Percentiles rank a stretch among this genome's conserved stretches.
Evolutionary conservation across 1,140 invertebrate species (phyloP).

Genomic region (Hesperophylax magnus): DNA sequence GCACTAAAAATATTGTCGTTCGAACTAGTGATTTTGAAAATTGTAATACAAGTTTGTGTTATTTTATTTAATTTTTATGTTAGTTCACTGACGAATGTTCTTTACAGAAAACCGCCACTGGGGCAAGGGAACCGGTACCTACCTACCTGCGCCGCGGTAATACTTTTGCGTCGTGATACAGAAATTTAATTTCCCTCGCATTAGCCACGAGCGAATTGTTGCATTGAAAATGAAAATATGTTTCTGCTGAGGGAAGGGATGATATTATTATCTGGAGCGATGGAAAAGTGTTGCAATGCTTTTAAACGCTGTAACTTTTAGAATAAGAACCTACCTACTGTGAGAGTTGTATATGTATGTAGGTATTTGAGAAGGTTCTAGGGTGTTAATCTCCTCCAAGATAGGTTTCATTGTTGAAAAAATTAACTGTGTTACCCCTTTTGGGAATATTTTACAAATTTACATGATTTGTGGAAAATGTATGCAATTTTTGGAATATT

Average conservation of each 20-base stretch:
- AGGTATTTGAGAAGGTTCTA: too few relatives aligned
- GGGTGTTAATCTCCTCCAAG: not conserved
- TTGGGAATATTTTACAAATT: not conserved
- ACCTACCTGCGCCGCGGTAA: conserved; percentile 2
- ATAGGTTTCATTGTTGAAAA: not conserved
- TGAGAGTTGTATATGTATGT: too few relatives aligned
- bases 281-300: conserved; percentile 5
- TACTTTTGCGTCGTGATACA: conserved; percentile 55
- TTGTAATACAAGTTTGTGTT: too few relatives aligned
- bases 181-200: conserved; percentile 58
- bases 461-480: too few relatives aligned
- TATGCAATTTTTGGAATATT: too few relatives aligned
- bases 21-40: too few relatives aligned
- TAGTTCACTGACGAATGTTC: not conserved
- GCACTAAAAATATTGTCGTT: too few relatives aligned
- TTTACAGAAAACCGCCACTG: not conserved
- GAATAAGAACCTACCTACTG: not conserved
- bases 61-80: too few relatives aligned
- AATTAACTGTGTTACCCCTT: conserved; percentile 2
- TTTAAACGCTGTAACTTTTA: not conserved
- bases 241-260: conserved; percentile 31
- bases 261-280: not conserved
- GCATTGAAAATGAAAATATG: conserved; percentile 57
- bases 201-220: conserved; percentile 56
- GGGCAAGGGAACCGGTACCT: not conserved